Evolutionary conservation across 1,140 invertebrate species (phyloP).

Genomic region (Cydia fagiglandana): DNA sequence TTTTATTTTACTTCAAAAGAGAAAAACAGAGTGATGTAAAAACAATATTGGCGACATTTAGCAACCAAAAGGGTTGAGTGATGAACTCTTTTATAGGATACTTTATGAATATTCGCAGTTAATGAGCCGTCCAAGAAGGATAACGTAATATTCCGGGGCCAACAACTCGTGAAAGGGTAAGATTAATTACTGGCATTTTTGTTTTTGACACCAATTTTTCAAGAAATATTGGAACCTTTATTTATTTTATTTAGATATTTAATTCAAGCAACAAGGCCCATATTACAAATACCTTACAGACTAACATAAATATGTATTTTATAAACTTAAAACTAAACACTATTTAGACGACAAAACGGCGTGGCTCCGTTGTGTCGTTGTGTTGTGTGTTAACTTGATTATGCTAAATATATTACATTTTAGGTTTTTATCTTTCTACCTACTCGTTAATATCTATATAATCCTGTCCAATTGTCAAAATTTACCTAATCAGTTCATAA

Average conservation of each 20-base stretch:
- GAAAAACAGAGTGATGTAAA: neutral
- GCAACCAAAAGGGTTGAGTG: slow-evolving; percentile 32
- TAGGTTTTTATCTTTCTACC: no score
- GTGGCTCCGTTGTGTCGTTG: no score
- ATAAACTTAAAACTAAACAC: no score
- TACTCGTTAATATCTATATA: no score
- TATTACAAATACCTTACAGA: no score
- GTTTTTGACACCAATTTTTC: slow-evolving; percentile 36
- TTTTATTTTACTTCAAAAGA: neutral
- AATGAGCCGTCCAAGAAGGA: slow-evolving; percentile 57
- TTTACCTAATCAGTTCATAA: neutral
- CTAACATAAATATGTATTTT: no score
- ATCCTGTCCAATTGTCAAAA: neutral
- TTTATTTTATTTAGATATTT: no score
- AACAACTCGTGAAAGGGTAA: slow-evolving; percentile 68
- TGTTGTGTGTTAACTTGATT: no score
- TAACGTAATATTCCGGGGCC: slow-evolving; percentile 38
- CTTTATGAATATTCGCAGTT: slow-evolving; percentile 52
- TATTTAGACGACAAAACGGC: no score
- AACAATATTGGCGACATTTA: slow-evolving; percentile 34
- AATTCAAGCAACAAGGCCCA: no score
- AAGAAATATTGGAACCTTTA: neutral
- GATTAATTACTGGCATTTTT: slow-evolving; percentile 59
- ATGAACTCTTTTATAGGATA: slow-evolving; percentile 34
- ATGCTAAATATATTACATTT: no score